A percentile compares a stretch with the other conserved stretches of the same genome.
These are phyloP conservation scores for Xylocampa areola DNA, from an alignment of 2,888 invertebrate genomes.

Conservation along the genomic window DNA sequence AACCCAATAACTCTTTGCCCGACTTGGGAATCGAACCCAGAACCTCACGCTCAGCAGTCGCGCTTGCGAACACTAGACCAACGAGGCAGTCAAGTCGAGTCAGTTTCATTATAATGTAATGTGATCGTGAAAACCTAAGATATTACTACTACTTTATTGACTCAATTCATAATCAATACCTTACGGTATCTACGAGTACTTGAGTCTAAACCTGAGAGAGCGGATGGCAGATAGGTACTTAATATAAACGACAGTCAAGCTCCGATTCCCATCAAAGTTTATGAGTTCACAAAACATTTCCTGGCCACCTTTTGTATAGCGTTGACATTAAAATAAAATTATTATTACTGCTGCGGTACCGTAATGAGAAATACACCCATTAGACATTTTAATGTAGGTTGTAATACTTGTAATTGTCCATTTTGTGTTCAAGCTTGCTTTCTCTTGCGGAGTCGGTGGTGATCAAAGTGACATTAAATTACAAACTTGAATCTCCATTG, in stretches of 20 bases:
- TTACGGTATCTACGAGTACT: background rate
- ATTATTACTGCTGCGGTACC: conserved; percentile 17
- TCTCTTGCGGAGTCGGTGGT: conserved; percentile 4
- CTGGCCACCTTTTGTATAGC: conserved; percentile 48
- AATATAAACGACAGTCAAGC: conserved; percentile 19
- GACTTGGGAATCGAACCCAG: too few relatives aligned
- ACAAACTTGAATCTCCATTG: too few relatives aligned
- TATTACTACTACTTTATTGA: too few relatives aligned
- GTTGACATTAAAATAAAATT: conserved; percentile 40
- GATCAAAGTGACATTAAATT: background rate
- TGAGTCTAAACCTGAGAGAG: background rate
- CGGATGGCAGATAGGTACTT: conserved; percentile 18
- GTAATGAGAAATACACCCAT: conserved; percentile 15
- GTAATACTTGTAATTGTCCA: conserved; percentile 4
- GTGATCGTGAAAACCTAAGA: too few relatives aligned
- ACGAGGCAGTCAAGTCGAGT: too few relatives aligned
- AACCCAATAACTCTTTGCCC: too few relatives aligned
- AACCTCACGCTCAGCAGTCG: too few relatives aligned
- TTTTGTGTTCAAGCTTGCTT: conserved; percentile 5
- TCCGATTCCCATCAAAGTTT: conserved; percentile 29
- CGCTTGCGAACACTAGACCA: too few relatives aligned
- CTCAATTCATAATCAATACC: conserved; percentile 19
- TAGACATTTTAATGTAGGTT: conserved; percentile 4
- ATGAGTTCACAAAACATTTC: conserved; percentile 40
- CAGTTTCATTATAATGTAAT: too few relatives aligned